Evolutionary conservation across 2,797 vertebrate species (phyloP), one percentile per base, ranked within the genome.

Genomic region (Crenuchus spilurus): DNA sequence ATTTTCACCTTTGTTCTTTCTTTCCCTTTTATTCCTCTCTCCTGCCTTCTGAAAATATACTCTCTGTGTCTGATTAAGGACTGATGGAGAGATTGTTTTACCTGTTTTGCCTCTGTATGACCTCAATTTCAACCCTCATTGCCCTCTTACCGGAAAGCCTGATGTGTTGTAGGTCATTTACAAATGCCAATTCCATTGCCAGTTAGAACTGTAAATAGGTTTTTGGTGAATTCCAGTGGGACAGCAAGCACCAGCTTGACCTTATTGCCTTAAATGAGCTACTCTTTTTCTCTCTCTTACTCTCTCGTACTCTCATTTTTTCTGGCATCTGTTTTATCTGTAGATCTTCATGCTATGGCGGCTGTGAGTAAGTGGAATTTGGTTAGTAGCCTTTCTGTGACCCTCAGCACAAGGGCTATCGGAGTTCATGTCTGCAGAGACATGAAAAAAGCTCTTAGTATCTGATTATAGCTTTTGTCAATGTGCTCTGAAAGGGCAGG

Each of bases 321-420:
- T 70, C 62, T 73, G 68, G 75, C 39, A 39, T 67, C 39, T 78
- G 60, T 78, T 74, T n/a, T 63, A 72, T 77, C 70, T 83, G 70
- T 88, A 77, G 90, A 88, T 90, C 88, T 88, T 84, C 82, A 88
- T 88, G 80, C 85, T 85, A 85, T 85, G 85, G 84, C 87, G 82
- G 88, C 86, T 85, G 87, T 86, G 70, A 87, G 83, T 72, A 62
- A 83, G 84, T 70, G 79, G 60, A 72, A 79, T 77, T 83, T 69
- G 44, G 73, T 73, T 66, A 62, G 70, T 74, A 76, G 74, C 80
- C 76, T 71, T 66, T 79, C 57, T 52, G 1, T 79, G 77, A 82
- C 77, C 80, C 71, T 77, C 57, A 41, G 46, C 48, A 42, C 28
- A 28, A 55, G 24, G 66, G 52, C 62, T 79, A 67, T 77, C 44